A percentile compares a stretch with the other conserved stretches of the same genome.
Conservation (phyloP, 92 coral and sea anemone genomes). For the Muricea muricata region DNA sequence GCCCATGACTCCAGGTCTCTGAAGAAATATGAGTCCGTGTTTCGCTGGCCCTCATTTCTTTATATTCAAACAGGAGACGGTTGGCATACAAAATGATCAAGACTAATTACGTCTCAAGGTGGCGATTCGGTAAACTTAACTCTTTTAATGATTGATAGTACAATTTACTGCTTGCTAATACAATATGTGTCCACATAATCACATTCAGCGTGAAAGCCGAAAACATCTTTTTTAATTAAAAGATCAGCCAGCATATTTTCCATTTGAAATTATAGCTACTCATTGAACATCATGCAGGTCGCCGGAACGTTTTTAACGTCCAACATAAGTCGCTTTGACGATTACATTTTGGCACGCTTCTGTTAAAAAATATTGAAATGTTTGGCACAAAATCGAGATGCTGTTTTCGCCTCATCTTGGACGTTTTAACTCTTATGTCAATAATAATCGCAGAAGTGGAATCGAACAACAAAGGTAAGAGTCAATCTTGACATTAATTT, state of each 20-base stretch:
- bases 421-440: not conserved
- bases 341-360: not conserved
- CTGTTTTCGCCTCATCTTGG: not conserved
- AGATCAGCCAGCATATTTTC: not conserved
- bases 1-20: not conserved
- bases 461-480: not conserved
- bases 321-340: too few relatives aligned
- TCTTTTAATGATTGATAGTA: not conserved
- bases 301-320: too few relatives aligned
- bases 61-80: too few relatives aligned
- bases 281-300: too few relatives aligned
- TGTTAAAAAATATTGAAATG: not conserved
- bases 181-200: not conserved
- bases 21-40: too few relatives aligned
- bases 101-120: not conserved
- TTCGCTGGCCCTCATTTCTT: not conserved
- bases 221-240: not conserved
- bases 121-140: not conserved
- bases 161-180: not conserved
- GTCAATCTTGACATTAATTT: not conserved
- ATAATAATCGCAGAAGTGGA: not conserved
- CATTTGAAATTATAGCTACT: not conserved
- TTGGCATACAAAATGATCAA: not conserved
- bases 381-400: not conserved
- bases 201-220: not conserved